A percentile compares a stretch with the other conserved stretches of the same genome.
Evolutionary conservation across 1,140 invertebrate genomes (phyloP).

Genomic region (Trypoxylus dichotomus): DNA sequence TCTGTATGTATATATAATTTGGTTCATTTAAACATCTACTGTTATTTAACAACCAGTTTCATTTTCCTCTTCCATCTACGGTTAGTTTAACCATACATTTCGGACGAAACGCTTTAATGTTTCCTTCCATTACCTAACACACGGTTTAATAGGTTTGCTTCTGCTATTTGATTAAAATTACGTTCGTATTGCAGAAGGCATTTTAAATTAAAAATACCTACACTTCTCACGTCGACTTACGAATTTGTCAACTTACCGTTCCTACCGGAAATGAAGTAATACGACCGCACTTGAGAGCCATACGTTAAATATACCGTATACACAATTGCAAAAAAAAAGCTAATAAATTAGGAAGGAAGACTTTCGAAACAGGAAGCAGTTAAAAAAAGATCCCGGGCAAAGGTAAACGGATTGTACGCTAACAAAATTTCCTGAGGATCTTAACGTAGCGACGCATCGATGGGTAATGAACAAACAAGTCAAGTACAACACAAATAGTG

Average conservation of each 20-base stretch:
- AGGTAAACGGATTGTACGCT: not conserved
- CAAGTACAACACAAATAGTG: not conserved
- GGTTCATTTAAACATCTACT: no score
- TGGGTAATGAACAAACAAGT: not conserved
- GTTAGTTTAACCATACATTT: not conserved
- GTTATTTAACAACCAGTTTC: no score
- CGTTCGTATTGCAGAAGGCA: not conserved
- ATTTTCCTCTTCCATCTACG: no score
- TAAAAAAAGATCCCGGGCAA: not conserved
- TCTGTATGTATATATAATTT: no score
- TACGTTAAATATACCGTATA: not conserved
- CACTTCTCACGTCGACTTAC: not conserved
- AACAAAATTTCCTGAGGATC: not conserved
- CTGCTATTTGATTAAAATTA: not conserved
- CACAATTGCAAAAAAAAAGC: not conserved
- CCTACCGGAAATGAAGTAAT: not conserved
- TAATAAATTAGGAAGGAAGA: not conserved
- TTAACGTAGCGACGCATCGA: not conserved
- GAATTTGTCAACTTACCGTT: conserved; percentile 11
- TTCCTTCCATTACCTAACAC: conserved; percentile 2
- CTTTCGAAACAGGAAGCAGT: not conserved
- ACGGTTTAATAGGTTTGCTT: not conserved
- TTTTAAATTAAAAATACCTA: not conserved
- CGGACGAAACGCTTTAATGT: not conserved
- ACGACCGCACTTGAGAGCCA: not conserved